Evolutionary conservation across 1,140 invertebrate species (phyloP), one percentile per base, ranked within the genome.

Genomic region (Maniola jurtina): DNA sequence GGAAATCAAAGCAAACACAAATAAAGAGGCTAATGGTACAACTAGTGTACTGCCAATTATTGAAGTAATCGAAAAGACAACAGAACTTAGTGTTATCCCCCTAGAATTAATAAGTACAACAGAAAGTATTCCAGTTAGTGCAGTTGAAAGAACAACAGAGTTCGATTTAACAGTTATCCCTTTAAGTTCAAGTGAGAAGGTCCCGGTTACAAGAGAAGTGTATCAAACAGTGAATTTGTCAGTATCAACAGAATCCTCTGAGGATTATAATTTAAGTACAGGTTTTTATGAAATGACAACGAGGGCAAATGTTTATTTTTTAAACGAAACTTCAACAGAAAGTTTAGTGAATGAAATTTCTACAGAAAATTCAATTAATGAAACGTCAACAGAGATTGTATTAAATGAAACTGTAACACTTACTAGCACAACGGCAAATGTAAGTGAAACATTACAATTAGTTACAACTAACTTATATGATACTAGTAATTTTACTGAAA

Each of bases 111-210:
- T 88, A 64, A 84, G 77, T 74, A 89, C 87, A 62, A 88, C 86
- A 33, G 78, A 86, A 69, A 76, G 76, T 69, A 52, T 55, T 52
- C 66, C 77, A 61, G 47, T 72, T 58, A 84, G 76, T 67, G 67
- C 86, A 34, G 52, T 79, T 9, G 85, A 88, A 61, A 87, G 77
- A 69, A 87, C 81, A 25, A 78, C 76, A 57, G 86, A 86, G 66
- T 61, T 58, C 16, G 85, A 90, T 75, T 80, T 88, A 55, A 86
- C 84, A 56, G 88, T 90, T 0, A 89, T 90, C 15, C 88, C 88
- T 36, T 61, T 90, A 36, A 72, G 73, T 34, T 82, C 81, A 11
- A 89, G 86, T 33, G 71, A 79, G 13, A 86, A 73, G 79, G 34
- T 54, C 6, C 38, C 72, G n/a, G 65, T 73, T 34, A 70, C 75